Percentiles rank a stretch among this genome's conserved stretches.
These are phyloP conservation scores for Theretra japonica DNA, from an alignment of 2,888 invertebrate species.

Conservation along the genomic window DNA sequence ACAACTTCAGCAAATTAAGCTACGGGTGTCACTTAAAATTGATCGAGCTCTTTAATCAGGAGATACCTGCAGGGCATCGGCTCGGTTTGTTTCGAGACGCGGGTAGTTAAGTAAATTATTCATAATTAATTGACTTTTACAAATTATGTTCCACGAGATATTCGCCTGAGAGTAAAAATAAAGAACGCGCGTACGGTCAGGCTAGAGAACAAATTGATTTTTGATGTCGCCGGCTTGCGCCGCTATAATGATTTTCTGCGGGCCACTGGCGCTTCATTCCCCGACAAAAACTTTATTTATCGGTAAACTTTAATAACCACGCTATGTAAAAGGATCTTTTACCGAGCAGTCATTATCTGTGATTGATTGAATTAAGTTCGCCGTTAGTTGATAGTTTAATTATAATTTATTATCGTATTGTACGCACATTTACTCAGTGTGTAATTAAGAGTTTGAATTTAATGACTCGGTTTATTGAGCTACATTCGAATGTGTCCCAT, in stretches of 20 bases:
- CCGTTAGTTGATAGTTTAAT: constrained; percentile 49
- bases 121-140: constrained; percentile 52
- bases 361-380: constrained; percentile 56
- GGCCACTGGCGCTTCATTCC: constrained; percentile 50
- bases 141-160: constrained; percentile 56
- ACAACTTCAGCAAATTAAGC: constrained; percentile 4
- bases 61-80: constrained; percentile 20
- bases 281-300: constrained; percentile 58
- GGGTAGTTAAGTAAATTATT: constrained; percentile 48
- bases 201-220: constrained; percentile 75
- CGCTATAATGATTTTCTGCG: constrained; percentile 61
- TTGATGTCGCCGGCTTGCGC: constrained; percentile 65
- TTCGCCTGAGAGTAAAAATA: constrained; percentile 58
- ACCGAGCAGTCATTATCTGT: constrained; percentile 47
- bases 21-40: constrained; percentile 18
- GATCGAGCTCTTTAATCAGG: constrained; percentile 18
- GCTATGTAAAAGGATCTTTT: constrained; percentile 54
- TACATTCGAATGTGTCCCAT: neutral
- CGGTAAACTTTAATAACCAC: constrained; percentile 54
- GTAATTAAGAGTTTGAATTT: constrained; percentile 38
- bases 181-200: constrained; percentile 46
- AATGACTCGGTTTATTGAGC: constrained; percentile 37
- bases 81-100: constrained; percentile 9
- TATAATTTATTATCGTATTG: constrained; percentile 33
- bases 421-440: constrained; percentile 34